Conservation (phyloP, 2,888 invertebrate genomes). For the Andricus curvator region DNA sequence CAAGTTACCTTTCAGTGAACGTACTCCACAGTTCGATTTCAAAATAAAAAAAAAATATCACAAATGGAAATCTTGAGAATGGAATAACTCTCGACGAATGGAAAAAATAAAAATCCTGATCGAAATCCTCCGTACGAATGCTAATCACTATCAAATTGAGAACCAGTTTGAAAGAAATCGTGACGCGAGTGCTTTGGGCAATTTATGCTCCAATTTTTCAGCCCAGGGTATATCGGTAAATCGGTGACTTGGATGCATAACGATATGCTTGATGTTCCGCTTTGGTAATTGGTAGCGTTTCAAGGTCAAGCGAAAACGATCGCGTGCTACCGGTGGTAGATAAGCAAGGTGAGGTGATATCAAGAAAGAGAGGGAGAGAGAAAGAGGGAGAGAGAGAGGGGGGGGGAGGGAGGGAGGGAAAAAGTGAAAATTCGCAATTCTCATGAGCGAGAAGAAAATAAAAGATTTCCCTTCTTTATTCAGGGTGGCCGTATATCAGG, state of each 20-base stretch:
- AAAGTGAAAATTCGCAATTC: background rate
- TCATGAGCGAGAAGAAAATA: background rate
- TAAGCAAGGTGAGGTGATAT: conserved; percentile 2
- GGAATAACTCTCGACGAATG: background rate
- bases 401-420: background rate
- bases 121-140: conserved; percentile 11
- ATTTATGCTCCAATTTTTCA: conserved; percentile 27
- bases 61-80: background rate
- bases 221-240: conserved; percentile 14
- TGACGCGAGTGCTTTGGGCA: conserved; percentile 8
- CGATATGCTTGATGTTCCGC: conserved; percentile 1
- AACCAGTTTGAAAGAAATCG: conserved; percentile 27
- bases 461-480: background rate
- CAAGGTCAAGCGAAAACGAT: conserved; percentile 19
- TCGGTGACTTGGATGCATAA: conserved; percentile 7
- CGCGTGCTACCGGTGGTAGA: conserved; percentile 13
- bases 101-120: background rate
- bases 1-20: background rate
- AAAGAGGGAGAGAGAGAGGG: too few species aligned
- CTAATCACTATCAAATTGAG: conserved; percentile 5
- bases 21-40: background rate
- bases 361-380: background rate
- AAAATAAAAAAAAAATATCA: background rate
- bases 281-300: conserved; percentile 25
- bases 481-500: too few species aligned